Base-by-base conservation (phyloP, 2,113 vertebrate species). In the Dasyurus viverrinus region DNA sequence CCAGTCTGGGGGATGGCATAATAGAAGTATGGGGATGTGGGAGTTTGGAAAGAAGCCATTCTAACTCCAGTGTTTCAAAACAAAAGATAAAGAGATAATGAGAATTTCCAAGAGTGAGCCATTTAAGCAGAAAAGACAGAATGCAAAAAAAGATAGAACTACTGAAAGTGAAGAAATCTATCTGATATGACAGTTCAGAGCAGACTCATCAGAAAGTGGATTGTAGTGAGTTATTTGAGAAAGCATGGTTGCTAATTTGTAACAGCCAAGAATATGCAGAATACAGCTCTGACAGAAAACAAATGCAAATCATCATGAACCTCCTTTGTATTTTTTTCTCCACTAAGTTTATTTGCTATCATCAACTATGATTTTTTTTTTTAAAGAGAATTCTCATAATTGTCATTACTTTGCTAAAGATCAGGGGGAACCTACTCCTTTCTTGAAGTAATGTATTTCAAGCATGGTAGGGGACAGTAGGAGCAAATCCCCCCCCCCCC, bases 201-300 rank as follows among this genome's bases (percentile, higher is more conserved):
- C 7, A 23, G 68, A n/a, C 53, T 94, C 52, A 60, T 27, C 46
- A 52, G 53, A 55, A 68, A 94, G 94, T 93, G 96, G 60, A 94
- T 84, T 53, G n/a, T 53, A 54, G 84, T 96, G 93, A 93, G 95
- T 90, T 24, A 27, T 94, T 54, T 95, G 89, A 94, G 93, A 0
- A 0, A 92, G 94, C 94, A 95, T 42, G 54, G 94, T 95, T 91
- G 92, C 93, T 94, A 90, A 93, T 95, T 91, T 94, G 91, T 57
- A 96, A 96, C 94, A 94, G 97, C 90, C 42, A 95, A 93, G 96
- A 91, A 23, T 57, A 55, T 93, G 92, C 93, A 95, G 95, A 96
- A 96, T 84, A 91, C 92, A 96, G 90, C 95, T 91, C 47, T 57
- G 92, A 96, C 89, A 93, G 95, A 84, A 96, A 94, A 0, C 92